Evolutionary conservation across 2,113 vertebrate genomes (phyloP).

Genomic region (Heloderma charlesbogerti): DNA sequence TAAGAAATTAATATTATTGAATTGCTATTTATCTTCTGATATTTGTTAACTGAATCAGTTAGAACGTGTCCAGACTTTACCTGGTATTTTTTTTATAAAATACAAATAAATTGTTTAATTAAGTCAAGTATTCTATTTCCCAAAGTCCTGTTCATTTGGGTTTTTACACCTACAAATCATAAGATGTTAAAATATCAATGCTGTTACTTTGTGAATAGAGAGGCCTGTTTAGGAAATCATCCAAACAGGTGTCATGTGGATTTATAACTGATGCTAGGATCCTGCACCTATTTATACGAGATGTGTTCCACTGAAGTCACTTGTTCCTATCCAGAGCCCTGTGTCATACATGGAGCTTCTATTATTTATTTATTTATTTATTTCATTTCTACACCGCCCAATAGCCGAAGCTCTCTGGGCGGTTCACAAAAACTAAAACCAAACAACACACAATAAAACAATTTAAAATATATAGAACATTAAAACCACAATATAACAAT

Average conservation of each 20-base stretch:
- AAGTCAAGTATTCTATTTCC: neutral
- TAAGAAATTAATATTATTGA: slow-evolving; percentile 64
- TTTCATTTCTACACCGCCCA: no score
- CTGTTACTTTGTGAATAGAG: neutral
- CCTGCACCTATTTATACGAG: neutral
- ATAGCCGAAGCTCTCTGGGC: no score
- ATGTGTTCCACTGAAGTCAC: neutral
- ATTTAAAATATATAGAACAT: no score
- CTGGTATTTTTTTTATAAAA: neutral
- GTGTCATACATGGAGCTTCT: neutral
- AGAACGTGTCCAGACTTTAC: slow-evolving; percentile 19
- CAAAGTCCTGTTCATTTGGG: neutral
- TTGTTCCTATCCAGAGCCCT: neutral
- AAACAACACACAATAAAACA: no score
- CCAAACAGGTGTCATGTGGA: neutral
- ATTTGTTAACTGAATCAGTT: slow-evolving; percentile 53
- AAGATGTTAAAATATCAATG: neutral
- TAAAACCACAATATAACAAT: no score
- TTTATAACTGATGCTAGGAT: neutral
- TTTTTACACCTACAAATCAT: neutral
- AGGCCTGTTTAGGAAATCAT: neutral
- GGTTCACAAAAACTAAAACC: no score
- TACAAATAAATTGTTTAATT: slow-evolving; percentile 18
- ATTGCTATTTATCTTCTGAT: slow-evolving; percentile 71
- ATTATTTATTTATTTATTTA: no score